Conservation (phyloP, 2,797 vertebrate species). For the Danio albolineatus region DNA sequence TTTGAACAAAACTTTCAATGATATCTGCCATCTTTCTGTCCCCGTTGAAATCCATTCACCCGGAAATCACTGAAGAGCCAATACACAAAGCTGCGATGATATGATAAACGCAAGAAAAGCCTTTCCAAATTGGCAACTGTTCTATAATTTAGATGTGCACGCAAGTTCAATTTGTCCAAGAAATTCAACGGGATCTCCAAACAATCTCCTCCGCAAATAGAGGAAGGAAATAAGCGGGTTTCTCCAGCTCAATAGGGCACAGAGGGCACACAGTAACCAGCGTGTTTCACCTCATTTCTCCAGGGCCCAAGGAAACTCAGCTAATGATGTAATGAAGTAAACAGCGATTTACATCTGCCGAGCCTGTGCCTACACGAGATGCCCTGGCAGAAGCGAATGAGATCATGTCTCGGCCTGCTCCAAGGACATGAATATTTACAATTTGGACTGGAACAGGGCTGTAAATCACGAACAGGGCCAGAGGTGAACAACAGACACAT, state of each 20-base stretch:
- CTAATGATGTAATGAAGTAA: conserved; percentile 62
- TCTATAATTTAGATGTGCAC: conserved; percentile 32
- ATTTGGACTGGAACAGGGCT: conserved; percentile 72
- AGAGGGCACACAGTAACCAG: conserved; percentile 26
- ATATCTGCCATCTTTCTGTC: conserved; percentile 33
- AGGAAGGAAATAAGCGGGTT: conserved; percentile 35
- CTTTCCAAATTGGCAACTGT: conserved; percentile 25
- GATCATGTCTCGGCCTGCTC: conserved; percentile 77
- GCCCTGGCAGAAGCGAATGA: conserved; percentile 69
- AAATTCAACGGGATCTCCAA: conserved; percentile 31
- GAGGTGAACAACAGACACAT: conserved; percentile 9
- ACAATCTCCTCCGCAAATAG: conserved; percentile 29
- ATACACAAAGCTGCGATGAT: conserved; percentile 37
- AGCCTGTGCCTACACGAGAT: conserved; percentile 63
- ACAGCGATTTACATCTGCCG: conserved; percentile 58
- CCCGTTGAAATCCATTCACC: conserved; percentile 34
- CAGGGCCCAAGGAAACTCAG: conserved; percentile 55
- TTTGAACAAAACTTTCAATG: conserved; percentile 25
- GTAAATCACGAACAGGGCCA: conserved; percentile 31
- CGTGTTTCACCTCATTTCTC: conserved; percentile 37
- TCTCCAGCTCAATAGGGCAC: conserved; percentile 10
- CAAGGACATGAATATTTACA: conserved; percentile 78
- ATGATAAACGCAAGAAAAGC: conserved; percentile 33
- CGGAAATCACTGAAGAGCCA: conserved; percentile 28
- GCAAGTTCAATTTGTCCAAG: conserved; percentile 15